Evolutionary conservation across 2,113 vertebrate species (phyloP).

Genomic region (Anoplopoma fimbria): DNA sequence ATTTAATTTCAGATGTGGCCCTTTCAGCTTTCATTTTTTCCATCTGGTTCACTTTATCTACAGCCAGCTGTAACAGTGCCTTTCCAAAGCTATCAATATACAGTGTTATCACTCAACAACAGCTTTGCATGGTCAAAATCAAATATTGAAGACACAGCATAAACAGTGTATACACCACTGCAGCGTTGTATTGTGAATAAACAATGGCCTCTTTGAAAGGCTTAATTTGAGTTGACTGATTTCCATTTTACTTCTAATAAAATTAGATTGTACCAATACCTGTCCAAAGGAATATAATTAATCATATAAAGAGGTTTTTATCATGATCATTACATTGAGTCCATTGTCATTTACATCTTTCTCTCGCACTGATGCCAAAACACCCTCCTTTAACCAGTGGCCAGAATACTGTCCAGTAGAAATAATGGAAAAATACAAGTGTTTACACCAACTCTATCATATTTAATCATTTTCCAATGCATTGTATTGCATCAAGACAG

Average conservation of each 20-base stretch:
- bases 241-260: constrained; percentile 45
- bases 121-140: constrained; percentile 15
- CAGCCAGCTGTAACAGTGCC: background rate
- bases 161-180: constrained; percentile 12
- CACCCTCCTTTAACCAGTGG: constrained; percentile 4
- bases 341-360: constrained; percentile 56
- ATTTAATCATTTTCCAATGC: constrained; percentile 50
- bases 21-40: background rate
- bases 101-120: background rate
- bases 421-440: constrained; percentile 62
- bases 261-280: constrained; percentile 31
- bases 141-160: constrained; percentile 24
- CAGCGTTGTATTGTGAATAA: constrained; percentile 23
- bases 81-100: constrained; percentile 3
- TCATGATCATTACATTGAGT: constrained; percentile 45
- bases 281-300: constrained; percentile 25
- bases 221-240: constrained; percentile 36
- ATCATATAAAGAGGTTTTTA: constrained; percentile 59
- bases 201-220: constrained; percentile 15
- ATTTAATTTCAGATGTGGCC: background rate
- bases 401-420: constrained; percentile 60
- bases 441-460: constrained; percentile 55
- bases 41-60: background rate
- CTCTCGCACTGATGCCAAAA: constrained; percentile 36
- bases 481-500: constrained; percentile 16